A percentile compares a stretch with the other conserved stretches of the same genome.
Evolutionary conservation across 2,113 vertebrate species (phyloP).

Genomic region (Sebastes fasciatus): DNA sequence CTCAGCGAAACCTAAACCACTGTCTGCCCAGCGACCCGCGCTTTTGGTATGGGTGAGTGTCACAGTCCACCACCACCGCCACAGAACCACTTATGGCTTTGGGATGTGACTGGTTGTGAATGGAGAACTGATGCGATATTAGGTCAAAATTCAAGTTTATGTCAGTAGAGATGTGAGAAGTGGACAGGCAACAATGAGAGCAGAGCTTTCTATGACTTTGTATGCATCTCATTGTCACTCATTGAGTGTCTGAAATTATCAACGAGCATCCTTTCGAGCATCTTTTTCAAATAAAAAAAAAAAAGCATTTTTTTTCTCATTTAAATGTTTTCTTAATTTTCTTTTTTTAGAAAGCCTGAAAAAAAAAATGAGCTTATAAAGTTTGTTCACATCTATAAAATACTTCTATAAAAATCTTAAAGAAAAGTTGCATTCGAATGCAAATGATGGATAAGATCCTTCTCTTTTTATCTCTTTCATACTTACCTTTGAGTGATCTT

Average conservation of each 20-base stretch:
- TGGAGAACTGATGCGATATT: no score
- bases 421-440: not conserved
- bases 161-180: not conserved
- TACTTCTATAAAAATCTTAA: not conserved
- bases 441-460: not conserved
- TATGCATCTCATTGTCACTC: not conserved
- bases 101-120: not conserved
- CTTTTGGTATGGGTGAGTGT: slow-evolving; percentile 97
- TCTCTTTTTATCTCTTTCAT: not conserved
- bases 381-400: not conserved
- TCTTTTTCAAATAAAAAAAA: not conserved
- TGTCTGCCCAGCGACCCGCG: slow-evolving; percentile 94
- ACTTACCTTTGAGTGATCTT: not conserved
- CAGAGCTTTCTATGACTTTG: not conserved
- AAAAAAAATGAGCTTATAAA: not conserved
- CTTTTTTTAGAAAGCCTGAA: not conserved
- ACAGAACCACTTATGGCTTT: not conserved
- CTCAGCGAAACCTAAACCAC: slow-evolving; percentile 96
- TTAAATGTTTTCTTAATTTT: not conserved
- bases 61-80: not conserved
- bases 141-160: not conserved
- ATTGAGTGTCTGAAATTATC: not conserved
- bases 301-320: no score
- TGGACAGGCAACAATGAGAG: not conserved
- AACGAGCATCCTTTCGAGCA: not conserved